Conservation (phyloP, 2,113 vertebrate species). For the Hippocampus mohnikei region DNA sequence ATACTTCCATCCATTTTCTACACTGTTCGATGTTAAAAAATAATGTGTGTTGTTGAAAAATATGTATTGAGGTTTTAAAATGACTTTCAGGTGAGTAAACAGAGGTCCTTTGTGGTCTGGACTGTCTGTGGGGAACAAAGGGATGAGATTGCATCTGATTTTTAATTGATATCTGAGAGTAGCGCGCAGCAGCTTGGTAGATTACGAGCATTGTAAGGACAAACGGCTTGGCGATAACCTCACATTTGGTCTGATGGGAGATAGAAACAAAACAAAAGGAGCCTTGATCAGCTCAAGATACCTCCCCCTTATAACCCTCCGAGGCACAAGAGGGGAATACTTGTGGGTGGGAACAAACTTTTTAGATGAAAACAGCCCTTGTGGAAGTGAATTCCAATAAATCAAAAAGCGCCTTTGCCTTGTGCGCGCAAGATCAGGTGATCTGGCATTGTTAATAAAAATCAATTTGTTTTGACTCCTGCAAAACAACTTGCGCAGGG, state of each 20-base stretch:
- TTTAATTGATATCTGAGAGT: slow-evolving; percentile 50
- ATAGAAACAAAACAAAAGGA: slow-evolving; percentile 33
- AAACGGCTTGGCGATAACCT: slow-evolving; percentile 31
- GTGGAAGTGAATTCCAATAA: slow-evolving; percentile 33
- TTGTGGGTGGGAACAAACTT: slow-evolving; percentile 38
- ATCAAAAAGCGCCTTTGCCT: slow-evolving; percentile 45
- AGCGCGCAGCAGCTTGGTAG: slow-evolving; percentile 25
- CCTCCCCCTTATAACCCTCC: slow-evolving; percentile 22
- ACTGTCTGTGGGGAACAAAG: slow-evolving; percentile 32
- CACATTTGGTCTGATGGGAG: slow-evolving; percentile 51
- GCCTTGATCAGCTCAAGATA: slow-evolving; percentile 45
- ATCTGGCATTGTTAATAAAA: slow-evolving; percentile 54
- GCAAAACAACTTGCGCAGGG: slow-evolving; percentile 50
- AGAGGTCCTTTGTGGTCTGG: slow-evolving; percentile 33
- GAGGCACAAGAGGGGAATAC: slow-evolving; percentile 15
- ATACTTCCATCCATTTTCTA: background rate
- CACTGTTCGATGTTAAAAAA: too few species aligned
- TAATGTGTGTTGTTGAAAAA: background rate
- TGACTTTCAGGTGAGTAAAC: slow-evolving; percentile 5
- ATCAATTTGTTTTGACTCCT: slow-evolving; percentile 69
- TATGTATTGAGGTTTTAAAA: background rate
- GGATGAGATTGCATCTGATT: slow-evolving; percentile 40
- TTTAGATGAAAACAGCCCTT: slow-evolving; percentile 42
- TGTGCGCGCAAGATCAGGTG: slow-evolving; percentile 41
- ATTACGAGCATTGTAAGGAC: slow-evolving; percentile 34